Base-by-base conservation (phyloP, 2,797 vertebrate genomes). In the Falco berigora region DNA sequence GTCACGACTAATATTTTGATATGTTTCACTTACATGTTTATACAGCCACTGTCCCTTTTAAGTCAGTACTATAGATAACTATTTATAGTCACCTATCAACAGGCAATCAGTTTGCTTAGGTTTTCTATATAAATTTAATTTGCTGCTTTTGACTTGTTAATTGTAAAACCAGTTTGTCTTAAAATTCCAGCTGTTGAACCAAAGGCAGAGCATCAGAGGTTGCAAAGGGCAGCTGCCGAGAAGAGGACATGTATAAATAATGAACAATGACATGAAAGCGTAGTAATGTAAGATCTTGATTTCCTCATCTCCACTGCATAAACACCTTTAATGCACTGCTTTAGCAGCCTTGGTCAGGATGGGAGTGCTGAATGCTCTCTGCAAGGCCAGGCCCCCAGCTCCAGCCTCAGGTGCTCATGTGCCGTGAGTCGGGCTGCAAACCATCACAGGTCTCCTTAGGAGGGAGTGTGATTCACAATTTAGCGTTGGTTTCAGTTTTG, bases 1-100 rank as follows among this genome's bases (percentile, higher is more conserved):
- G 88, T 90, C 92, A 86, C 55, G 86, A 66, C 67, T 93, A 87
- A 86, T 82, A 93, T 80, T 93, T 95, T 94, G 62, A 49, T 69
- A 71, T 36, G 6, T 85, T 96, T 92, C 67, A 56, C 36, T 55
- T 59, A 15, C 0, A 4, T 32, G 5, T 90, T 92, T 83, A 34
- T 67, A 42, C 46, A 90, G 53, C 28, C 5, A 9, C 59, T 71
- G 59, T 23, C 50, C 42, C 14, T 92, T 74, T 83, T 63, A 64
- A 68, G 71, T 81, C 84, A 88, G 52, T 44, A 9, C 50, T 38
- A 19, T 5, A 42, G 72, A 16, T 46, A 61, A 42, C 34, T 58
- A 46, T 67, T 68, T 62, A 28, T 50, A 72, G 34, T 74, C 73
- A 50, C 68, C 59, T 73, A 14, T 74, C 74, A 79, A 32, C 50